These are phyloP conservation scores for Ammodramus savannarum DNA, from an alignment of 2,113 vertebrate species.

Conservation along the genomic window DNA sequence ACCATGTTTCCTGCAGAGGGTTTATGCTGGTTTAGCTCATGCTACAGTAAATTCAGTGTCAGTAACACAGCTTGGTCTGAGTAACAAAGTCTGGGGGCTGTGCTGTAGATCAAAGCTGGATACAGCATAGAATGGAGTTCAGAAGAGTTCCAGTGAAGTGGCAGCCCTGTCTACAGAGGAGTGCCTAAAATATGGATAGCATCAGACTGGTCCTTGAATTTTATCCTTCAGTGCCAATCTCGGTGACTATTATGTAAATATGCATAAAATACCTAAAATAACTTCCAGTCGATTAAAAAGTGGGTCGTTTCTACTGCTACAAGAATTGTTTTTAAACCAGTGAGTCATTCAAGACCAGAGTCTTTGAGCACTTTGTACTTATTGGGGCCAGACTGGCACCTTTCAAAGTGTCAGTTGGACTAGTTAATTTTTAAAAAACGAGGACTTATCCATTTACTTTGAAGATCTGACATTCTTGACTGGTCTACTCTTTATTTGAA, in stretches of 20 bases:
- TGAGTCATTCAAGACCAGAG: constrained; percentile 22
- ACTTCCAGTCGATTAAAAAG: constrained; percentile 34
- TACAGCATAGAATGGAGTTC: neutral
- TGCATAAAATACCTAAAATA: constrained; percentile 54
- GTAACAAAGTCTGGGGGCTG: neutral
- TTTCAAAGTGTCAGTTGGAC: neutral
- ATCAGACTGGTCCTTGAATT: constrained; percentile 18
- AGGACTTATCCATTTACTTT: neutral
- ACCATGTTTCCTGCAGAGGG: neutral
- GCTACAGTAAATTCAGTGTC: neutral
- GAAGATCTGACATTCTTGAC: neutral
- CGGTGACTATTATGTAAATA: constrained; percentile 40
- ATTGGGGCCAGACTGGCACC: neutral
- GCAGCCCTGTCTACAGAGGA: constrained; percentile 6
- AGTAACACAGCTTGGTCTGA: neutral
- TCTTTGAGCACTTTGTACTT: neutral
- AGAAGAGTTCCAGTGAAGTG: neutral
- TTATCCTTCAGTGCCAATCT: neutral
- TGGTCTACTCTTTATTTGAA: neutral
- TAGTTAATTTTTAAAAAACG: neutral
- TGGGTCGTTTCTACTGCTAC: constrained; percentile 46
- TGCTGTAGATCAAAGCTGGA: neutral
- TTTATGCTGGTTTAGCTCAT: constrained; percentile 10
- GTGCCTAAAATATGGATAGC: neutral
- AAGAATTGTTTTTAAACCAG: constrained; percentile 54